Percentiles rank a stretch among this genome's conserved stretches.
Evolutionary conservation across 2,888 invertebrate species (phyloP).

Genomic region (Netelia melanura): DNA sequence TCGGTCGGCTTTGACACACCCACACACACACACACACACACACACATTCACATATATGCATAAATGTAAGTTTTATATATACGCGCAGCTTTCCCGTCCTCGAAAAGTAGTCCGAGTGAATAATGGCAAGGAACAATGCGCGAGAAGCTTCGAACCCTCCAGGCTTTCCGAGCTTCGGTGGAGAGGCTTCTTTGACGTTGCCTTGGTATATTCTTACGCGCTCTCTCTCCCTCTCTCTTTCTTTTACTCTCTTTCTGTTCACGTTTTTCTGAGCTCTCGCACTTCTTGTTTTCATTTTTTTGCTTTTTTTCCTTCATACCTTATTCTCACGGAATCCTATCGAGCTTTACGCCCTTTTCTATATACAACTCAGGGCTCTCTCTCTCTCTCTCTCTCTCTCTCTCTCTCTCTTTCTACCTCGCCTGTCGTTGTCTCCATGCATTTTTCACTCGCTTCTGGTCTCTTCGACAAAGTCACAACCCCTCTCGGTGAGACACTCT

Average conservation of each 20-base stretch:
- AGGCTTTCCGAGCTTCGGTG: constrained; percentile 59
- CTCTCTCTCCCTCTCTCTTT: not conserved
- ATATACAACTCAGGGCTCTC: constrained; percentile 27
- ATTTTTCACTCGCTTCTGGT: constrained; percentile 58
- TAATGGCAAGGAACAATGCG: constrained; percentile 78
- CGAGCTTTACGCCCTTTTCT: constrained; percentile 49
- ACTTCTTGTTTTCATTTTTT: constrained; percentile 58
- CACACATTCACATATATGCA: not conserved
- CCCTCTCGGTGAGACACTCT: not conserved
- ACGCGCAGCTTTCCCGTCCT: constrained; percentile 63
- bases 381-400: constrained; percentile 11
- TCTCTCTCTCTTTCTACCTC: too few species aligned
- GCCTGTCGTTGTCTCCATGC: not conserved
- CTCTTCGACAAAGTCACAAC: constrained; percentile 2
- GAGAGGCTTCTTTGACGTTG: constrained; percentile 72
- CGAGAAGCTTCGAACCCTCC: constrained; percentile 61
- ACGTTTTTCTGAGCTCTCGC: constrained; percentile 52
- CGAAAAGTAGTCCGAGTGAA: constrained; percentile 78
- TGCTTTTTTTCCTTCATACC: constrained; percentile 29
- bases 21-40: not conserved
- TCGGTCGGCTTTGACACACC: constrained; percentile 11
- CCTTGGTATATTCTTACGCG: constrained; percentile 61
- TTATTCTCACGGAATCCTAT: constrained; percentile 59
- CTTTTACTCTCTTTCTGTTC: constrained; percentile 14
- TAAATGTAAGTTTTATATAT: constrained; percentile 17